These are phyloP conservation scores for Cephus rjabovi DNA, from an alignment of 2,888 invertebrate species.

Conservation along the genomic window DNA sequence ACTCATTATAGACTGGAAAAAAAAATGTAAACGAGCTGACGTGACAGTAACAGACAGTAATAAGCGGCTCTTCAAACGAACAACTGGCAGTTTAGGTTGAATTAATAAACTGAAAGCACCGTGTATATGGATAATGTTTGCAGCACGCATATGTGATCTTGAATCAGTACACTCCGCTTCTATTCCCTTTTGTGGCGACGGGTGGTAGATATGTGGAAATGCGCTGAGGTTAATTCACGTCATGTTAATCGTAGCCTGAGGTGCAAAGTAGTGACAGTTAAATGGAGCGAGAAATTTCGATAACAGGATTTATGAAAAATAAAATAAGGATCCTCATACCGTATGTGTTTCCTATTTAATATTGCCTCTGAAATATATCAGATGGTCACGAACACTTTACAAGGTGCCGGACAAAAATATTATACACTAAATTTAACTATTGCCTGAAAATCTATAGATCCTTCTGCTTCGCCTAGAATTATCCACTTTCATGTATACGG, in stretches of 20 bases:
- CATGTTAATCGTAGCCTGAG: conserved; percentile 28
- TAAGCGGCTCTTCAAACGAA: background rate
- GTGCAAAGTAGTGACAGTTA: conserved; percentile 36
- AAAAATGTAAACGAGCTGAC: background rate
- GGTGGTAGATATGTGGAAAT: conserved; percentile 33
- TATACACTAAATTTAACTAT: background rate
- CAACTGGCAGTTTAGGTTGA: background rate
- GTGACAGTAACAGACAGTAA: background rate
- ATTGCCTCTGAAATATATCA: background rate
- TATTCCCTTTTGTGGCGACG: conserved; percentile 27
- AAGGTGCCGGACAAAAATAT: background rate
- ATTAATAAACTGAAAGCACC: background rate
- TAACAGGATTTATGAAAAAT: conserved; percentile 30
- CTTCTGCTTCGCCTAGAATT: background rate
- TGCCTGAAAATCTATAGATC: background rate
- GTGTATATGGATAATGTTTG: background rate
- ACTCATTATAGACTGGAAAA: background rate
- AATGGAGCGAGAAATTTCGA: conserved; percentile 30
- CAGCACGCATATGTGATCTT: background rate
- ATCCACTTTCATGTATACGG: background rate
- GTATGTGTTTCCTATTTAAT: background rate
- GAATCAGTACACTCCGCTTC: background rate
- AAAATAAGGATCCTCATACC: background rate
- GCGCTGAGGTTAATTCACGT: conserved; percentile 33
- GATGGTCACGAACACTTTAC: background rate